Evolutionary conservation across 2,113 vertebrate genomes (phyloP).

Genomic region (Spizaetus ornatus): DNA sequence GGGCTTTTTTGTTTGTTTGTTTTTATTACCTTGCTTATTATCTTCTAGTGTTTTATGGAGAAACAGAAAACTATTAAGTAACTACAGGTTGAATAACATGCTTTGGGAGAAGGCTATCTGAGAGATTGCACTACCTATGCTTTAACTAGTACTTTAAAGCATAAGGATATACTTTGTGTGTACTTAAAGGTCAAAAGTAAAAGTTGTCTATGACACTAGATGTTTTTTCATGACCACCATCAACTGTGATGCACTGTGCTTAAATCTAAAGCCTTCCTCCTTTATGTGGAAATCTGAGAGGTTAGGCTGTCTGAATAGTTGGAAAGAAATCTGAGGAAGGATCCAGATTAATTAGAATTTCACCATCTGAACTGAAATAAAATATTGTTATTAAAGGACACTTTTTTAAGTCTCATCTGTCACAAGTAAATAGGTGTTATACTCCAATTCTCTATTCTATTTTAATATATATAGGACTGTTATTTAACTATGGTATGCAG

Average conservation of each 20-base stretch:
- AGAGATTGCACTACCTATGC: background rate
- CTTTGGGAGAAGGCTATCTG: background rate
- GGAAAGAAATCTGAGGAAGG: background rate
- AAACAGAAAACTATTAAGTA: background rate
- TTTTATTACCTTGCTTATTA: background rate
- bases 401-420: background rate
- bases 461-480: background rate
- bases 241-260: background rate
- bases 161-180: background rate
- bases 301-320: background rate
- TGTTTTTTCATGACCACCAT: background rate
- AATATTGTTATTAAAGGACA: background rate
- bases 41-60: background rate
- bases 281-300: background rate
- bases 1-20: background rate
- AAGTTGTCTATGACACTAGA: background rate
- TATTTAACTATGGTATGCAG: background rate
- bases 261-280: background rate
- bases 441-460: background rate
- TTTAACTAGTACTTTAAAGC: background rate
- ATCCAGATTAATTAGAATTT: background rate
- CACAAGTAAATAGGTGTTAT: background rate
- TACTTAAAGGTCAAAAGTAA: background rate
- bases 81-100: background rate
- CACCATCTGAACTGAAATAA: background rate